Conservation (phyloP, 2,797 vertebrate species). For the Danio aesculapii region DNA sequence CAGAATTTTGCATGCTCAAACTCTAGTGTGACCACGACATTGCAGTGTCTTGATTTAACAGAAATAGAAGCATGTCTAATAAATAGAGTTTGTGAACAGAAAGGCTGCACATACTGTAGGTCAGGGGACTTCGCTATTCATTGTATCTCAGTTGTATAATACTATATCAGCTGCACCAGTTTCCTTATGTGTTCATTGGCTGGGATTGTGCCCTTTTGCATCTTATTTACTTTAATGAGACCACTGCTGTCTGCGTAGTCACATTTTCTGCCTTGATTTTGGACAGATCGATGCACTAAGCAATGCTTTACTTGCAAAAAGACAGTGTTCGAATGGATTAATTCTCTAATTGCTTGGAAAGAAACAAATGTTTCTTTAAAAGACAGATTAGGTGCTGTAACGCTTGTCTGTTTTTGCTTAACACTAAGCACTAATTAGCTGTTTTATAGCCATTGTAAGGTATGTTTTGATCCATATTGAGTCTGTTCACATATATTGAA, state of each 20-base stretch:
- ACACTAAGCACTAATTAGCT: neutral
- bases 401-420: slow-evolving; percentile 6
- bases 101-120: neutral
- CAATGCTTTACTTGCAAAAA: slow-evolving; percentile 59
- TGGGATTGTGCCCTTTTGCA: slow-evolving; percentile 47
- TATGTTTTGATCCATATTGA: neutral
- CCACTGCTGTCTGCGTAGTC: slow-evolving; percentile 54
- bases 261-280: slow-evolving; percentile 63
- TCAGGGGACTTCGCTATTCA: slow-evolving; percentile 17
- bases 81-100: slow-evolving; percentile 9
- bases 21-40: too few relatives aligned
- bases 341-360: slow-evolving; percentile 62
- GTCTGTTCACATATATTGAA: neutral
- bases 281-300: slow-evolving; percentile 58
- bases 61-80: slow-evolving; percentile 30
- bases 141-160: slow-evolving; percentile 28
- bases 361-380: slow-evolving; percentile 17
- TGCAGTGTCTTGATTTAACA: slow-evolving; percentile 2
- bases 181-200: slow-evolving; percentile 40
- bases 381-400: neutral
- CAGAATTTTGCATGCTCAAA: too few relatives aligned
- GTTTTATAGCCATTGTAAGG: neutral
- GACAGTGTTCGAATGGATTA: slow-evolving; percentile 58
- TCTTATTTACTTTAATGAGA: slow-evolving; percentile 58
- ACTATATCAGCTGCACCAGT: slow-evolving; percentile 4